phyloP scores from a whole-genome alignment of 2,888 invertebrate genomes.

The Pachliopta kotzebuea region DNA sequence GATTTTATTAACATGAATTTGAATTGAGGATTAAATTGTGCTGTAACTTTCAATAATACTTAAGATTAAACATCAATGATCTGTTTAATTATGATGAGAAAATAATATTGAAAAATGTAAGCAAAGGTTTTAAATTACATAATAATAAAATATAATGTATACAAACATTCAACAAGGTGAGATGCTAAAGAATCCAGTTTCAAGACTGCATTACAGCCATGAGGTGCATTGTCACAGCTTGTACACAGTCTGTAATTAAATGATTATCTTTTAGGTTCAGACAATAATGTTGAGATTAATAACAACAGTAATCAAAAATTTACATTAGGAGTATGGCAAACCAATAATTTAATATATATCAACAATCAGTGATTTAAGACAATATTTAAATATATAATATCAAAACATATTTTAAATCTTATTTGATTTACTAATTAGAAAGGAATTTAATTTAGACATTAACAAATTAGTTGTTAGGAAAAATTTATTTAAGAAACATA shows the following conservation, averaged over 20 bases:
- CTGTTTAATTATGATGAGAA: background rate
- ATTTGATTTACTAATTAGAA: background rate
- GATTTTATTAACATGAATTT: background rate
- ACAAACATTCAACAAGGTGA: conserved; percentile 95
- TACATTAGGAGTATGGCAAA: no score
- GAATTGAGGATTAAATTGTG: background rate
- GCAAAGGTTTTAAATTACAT: conserved; percentile 6
- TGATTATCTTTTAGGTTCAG: background rate
- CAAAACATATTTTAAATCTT: background rate
- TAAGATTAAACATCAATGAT: background rate
- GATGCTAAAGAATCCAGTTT: conserved; percentile 92
- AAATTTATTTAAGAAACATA: background rate
- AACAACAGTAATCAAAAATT: no score
- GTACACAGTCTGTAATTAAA: conserved; percentile 86
- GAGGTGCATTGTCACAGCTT: conserved; percentile 93
- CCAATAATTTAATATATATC: background rate
- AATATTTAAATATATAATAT: no score
- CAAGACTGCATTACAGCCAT: conserved; percentile 91
- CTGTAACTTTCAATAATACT: background rate
- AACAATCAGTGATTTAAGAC: background rate
- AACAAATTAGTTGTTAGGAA: background rate
- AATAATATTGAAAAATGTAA: conserved; percentile 7
- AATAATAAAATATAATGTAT: conserved; percentile 40
- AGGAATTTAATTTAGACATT: background rate
- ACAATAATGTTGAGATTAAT: background rate